Percentiles rank a stretch among this genome's conserved stretches.
These are phyloP conservation scores for Macrophya alboannulata DNA, from an alignment of 2,888 invertebrate genomes.

Conservation along the genomic window DNA sequence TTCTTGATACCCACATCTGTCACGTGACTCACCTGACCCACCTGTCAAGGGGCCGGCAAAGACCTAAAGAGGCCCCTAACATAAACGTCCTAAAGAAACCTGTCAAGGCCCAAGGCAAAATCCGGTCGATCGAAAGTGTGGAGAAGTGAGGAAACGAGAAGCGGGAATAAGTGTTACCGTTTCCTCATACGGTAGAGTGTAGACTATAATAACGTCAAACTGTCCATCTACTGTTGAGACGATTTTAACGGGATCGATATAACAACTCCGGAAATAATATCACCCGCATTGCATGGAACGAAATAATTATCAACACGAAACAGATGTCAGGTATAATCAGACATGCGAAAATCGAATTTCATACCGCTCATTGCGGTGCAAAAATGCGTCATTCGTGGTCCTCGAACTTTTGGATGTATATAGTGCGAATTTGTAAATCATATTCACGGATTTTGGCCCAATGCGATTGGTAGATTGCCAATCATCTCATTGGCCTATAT, in stretches of 20 bases:
- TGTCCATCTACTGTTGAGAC: neutral
- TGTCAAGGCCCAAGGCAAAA: slow-evolving; percentile 40
- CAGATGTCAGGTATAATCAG: neutral
- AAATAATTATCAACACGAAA: neutral
- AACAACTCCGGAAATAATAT: slow-evolving; percentile 35
- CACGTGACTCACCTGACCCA: slow-evolving; percentile 48
- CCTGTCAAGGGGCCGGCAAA: slow-evolving; percentile 37
- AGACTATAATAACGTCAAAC: neutral
- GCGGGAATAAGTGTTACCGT: slow-evolving; percentile 37
- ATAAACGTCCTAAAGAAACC: slow-evolving; percentile 41
- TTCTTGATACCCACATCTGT: slow-evolving; percentile 29
- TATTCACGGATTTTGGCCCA: neutral
- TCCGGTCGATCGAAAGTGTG: slow-evolving; percentile 45
- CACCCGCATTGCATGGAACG: neutral
- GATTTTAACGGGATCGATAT: slow-evolving; percentile 38
- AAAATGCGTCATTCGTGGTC: neutral
- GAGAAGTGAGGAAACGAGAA: slow-evolving; percentile 32
- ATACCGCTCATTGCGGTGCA: neutral
- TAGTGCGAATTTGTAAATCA: neutral
- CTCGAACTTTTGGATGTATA: neutral
- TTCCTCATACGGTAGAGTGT: neutral
- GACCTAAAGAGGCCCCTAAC: slow-evolving; percentile 38
- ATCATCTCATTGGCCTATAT: slow-evolving; percentile 10
- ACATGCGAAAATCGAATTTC: neutral
- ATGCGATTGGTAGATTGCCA: slow-evolving; percentile 23